phyloP scores from a whole-genome alignment of 1,140 invertebrate species.

The Stegodyphus mimosarum region DNA sequence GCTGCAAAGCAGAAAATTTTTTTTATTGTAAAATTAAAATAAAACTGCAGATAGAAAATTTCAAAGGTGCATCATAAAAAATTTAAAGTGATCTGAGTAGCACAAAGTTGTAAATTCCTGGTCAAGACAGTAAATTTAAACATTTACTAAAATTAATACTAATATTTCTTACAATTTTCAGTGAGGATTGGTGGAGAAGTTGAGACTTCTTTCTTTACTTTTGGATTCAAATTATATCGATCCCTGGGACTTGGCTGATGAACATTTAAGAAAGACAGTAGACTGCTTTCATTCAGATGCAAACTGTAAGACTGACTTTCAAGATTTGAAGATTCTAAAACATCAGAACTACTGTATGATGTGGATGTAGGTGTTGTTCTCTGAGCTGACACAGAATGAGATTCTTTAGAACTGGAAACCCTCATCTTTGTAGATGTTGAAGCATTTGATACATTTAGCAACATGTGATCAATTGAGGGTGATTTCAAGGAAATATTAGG shows the following conservation, averaged over 20 bases:
- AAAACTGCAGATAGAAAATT: too few relatives aligned
- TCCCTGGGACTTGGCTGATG: slow-evolving; percentile 16
- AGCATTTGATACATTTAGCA: slow-evolving; percentile 1
- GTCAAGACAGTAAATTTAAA: too few relatives aligned
- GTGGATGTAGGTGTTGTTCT: slow-evolving; percentile 3
- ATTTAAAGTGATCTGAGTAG: too few relatives aligned
- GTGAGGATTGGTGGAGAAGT: slow-evolving; percentile 20
- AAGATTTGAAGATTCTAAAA: slow-evolving; percentile 34
- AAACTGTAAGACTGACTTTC: slow-evolving; percentile 56
- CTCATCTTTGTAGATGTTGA: slow-evolving; percentile 1
- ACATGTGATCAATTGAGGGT: slow-evolving; percentile 31
- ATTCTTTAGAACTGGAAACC: slow-evolving; percentile 8
- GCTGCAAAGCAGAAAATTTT: too few relatives aligned
- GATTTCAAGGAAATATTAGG: slow-evolving; percentile 8
- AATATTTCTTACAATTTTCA: slow-evolving; percentile 45
- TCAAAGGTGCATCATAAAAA: too few relatives aligned
- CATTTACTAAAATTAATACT: too few relatives aligned
- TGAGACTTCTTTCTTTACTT: slow-evolving; percentile 40
- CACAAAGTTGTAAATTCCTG: too few relatives aligned
- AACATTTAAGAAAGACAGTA: slow-evolving; percentile 54
- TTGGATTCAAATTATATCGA: not conserved
- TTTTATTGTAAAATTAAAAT: too few relatives aligned
- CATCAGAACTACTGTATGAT: slow-evolving; percentile 8
- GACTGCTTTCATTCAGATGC: slow-evolving; percentile 53
- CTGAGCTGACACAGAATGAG: slow-evolving; percentile 3